Base-by-base conservation (phyloP, 1,140 invertebrate species). In the Euwallacea similis region DNA sequence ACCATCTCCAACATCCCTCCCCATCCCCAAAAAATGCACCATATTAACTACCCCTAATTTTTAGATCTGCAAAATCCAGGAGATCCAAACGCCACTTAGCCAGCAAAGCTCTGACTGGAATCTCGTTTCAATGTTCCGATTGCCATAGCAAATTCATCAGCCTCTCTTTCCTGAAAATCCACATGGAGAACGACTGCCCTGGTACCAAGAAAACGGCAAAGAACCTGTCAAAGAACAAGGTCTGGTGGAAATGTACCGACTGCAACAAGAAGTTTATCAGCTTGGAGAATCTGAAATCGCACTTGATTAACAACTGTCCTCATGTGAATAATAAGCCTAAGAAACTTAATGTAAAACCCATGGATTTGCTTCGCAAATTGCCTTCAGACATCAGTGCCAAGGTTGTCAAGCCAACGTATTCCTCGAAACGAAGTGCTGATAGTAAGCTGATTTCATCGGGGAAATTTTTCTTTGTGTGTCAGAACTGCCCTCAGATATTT, bases 401-500 rank as follows among this genome's bases (percentile, higher is more conserved):
- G 60, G 13, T 65, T 2, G 44, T 65, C 0, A 65, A 47, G 16
- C 10, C 6, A 6, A 47, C 11, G 7, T 42, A 16, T 7, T 58
- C 15, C 13, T 59, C 2, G 69, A 53, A 0, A 58, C n/a, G 8
- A 65, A 53, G 10, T 13, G 46, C 46, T 7, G 7, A 55, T 15
- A 43, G 41, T 44, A 58, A 16, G 9, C 11, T 8, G 8, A 33
- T 15, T 6, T 13, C 55, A 6, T 13, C 16, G 0, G 46, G 21
- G n/a, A 72, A 68, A 50, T 72, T 58, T 33, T 72, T 72, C 41
- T 72, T 66, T 43, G 9, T 65, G 11, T 72, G 71, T 50, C 11
- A 47, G 7, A 61, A 62, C 11, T 72, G 71, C 63, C 71, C 71
- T 2, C 65, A 72, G 16, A 64, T 72, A 15, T 72, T 72, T n/a